A percentile compares a stretch with the other conserved stretches of the same genome.
Conservation (phyloP, 2,888 invertebrate genomes). For the Synanthedon myopaeformis region DNA sequence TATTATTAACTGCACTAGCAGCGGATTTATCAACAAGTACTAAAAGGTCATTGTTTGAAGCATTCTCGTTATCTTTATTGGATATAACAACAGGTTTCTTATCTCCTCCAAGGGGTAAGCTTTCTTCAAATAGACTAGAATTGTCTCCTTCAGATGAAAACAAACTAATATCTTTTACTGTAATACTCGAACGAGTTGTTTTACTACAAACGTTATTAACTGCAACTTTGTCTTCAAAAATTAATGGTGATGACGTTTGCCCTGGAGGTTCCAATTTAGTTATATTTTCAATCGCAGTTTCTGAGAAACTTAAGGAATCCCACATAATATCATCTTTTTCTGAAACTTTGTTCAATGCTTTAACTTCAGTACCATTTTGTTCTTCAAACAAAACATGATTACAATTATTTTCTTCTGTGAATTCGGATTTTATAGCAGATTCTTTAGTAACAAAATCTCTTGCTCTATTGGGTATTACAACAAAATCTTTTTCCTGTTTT, state of each 20-base stretch:
- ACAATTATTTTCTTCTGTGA: not conserved
- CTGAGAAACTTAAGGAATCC: conserved; percentile 51
- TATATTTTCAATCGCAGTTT: conserved; percentile 33
- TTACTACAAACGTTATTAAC: conserved; percentile 13
- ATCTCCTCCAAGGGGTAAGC: conserved; percentile 51
- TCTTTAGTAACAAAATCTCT: not conserved
- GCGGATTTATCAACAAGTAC: no score
- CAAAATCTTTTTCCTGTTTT: not conserved
- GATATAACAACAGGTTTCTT: no score
- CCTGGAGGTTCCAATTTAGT: conserved; percentile 29
- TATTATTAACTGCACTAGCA: no score
- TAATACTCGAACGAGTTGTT: conserved; percentile 11
- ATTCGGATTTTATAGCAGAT: not conserved
- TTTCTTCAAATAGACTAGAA: conserved; percentile 71
- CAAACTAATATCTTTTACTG: conserved; percentile 44
- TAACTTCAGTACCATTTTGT: no score
- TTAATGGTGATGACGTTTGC: conserved; percentile 42
- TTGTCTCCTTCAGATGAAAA: conserved; percentile 61
- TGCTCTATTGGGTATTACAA: not conserved
- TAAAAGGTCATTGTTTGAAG: no score
- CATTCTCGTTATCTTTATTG: no score
- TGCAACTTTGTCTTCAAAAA: conserved; percentile 40
- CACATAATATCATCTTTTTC: conserved; percentile 37
- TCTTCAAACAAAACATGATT: no score
- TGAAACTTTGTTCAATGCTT: conserved; percentile 3